Conservation (phyloP, 1,140 invertebrate species). For the Drosophila saltans region DNA sequence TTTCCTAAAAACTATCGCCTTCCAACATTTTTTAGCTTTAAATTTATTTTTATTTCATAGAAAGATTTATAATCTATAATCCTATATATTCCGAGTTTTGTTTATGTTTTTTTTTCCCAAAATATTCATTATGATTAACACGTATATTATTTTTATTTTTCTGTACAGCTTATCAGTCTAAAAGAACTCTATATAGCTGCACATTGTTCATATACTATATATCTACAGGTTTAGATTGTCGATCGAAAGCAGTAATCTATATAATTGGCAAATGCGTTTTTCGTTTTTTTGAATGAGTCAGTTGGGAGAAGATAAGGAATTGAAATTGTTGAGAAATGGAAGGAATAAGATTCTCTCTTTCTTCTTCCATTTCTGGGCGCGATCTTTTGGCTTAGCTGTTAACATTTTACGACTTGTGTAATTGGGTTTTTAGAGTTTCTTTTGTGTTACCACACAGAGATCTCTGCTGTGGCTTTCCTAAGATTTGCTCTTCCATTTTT, state of each 20-base stretch:
- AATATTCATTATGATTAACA: not conserved
- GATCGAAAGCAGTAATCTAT: slow-evolving; percentile 5
- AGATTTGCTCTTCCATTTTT: slow-evolving; percentile 35
- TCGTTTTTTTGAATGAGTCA: slow-evolving; percentile 30
- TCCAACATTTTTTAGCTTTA: too few species aligned
- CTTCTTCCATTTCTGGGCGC: slow-evolving; percentile 50
- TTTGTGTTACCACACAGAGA: slow-evolving; percentile 44
- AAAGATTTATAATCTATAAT: not conserved
- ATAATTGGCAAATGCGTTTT: slow-evolving; percentile 2
- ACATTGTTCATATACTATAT: too few species aligned
- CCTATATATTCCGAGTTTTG: not conserved
- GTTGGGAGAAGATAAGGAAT: not conserved
- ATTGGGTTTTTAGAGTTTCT: slow-evolving; percentile 35
- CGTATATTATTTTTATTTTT: not conserved
- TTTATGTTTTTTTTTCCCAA: not conserved
- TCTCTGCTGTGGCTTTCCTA: slow-evolving; percentile 8
- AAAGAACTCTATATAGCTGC: not conserved
- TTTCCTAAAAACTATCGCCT: too few species aligned
- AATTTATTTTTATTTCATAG: too few species aligned
- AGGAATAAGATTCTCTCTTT: slow-evolving; percentile 19
- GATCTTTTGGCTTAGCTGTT: slow-evolving; percentile 52
- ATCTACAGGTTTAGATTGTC: not conserved
- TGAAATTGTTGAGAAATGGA: slow-evolving; percentile 17
- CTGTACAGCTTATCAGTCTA: not conserved
- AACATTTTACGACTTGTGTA: slow-evolving; percentile 66